Conservation (phyloP, 2,113 vertebrate species). For the Heterotilapia buettikoferi region DNA sequence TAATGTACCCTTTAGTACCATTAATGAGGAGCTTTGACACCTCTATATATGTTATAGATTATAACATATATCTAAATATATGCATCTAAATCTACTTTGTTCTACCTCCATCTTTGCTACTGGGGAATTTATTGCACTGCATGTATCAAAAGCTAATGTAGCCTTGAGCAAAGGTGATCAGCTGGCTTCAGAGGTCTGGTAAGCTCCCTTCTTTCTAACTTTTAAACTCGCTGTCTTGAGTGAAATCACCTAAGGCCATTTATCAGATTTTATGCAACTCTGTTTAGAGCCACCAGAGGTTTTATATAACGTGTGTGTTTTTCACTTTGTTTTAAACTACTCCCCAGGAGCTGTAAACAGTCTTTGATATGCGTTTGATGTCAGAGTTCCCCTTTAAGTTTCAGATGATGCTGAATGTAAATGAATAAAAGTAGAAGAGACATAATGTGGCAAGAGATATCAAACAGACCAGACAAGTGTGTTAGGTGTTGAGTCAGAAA, state of each 20-base stretch:
- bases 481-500: neutral
- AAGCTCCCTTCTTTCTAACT: neutral
- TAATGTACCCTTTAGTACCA: neutral
- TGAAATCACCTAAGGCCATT: neutral
- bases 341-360: neutral
- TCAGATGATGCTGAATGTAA: neutral
- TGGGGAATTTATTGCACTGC: neutral
- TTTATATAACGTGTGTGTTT: neutral
- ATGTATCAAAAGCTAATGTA: neutral
- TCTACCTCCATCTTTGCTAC: neutral
- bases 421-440: neutral
- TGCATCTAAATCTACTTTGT: neutral
- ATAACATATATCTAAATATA: neutral
- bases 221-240: neutral
- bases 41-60: neutral
- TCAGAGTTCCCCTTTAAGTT: neutral
- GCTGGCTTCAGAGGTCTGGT: neutral
- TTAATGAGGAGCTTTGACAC: neutral
- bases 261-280: neutral
- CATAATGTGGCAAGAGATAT: neutral
- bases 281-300: neutral
- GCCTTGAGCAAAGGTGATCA: neutral
- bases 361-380: neutral
- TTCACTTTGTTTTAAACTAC: neutral
- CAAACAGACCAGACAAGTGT: accelerated